phyloP scores from a whole-genome alignment of 2,113 vertebrate species.

The Jaculus jaculus region DNA sequence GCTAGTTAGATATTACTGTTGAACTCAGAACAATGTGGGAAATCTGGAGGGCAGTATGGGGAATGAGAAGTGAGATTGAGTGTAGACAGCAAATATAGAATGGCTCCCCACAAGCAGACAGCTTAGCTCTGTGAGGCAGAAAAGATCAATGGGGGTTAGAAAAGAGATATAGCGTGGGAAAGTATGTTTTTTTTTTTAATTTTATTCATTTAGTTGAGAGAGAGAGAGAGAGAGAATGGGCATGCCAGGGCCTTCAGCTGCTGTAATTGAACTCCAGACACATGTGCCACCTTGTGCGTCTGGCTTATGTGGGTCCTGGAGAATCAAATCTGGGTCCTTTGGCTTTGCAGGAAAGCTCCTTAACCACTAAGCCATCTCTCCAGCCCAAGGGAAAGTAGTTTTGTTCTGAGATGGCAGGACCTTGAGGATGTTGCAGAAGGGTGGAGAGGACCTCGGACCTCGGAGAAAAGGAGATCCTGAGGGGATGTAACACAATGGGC shows the following conservation, averaged over 20 bases:
- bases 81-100: too few species aligned
- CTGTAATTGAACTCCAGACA: too few species aligned
- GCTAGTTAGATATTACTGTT: neutral
- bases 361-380: too few species aligned
- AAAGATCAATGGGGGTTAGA: neutral
- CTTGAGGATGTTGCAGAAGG: neutral
- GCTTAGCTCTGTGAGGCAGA: neutral
- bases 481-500: neutral
- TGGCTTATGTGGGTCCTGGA: too few species aligned
- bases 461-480: neutral
- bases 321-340: too few species aligned
- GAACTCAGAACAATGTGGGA: neutral
- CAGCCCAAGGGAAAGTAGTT: too few species aligned
- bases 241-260: too few species aligned
- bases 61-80: neutral
- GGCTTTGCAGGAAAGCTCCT: too few species aligned
- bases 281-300: too few species aligned
- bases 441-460: neutral
- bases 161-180: neutral
- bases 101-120: neutral
- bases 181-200: too few species aligned
- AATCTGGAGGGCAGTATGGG: neutral
- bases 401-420: neutral
- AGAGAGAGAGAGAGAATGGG: too few species aligned
- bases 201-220: too few species aligned